A percentile compares a stretch with the other conserved stretches of the same genome.
Conservation (phyloP, 1,140 invertebrate genomes). For the Calliopsis andreniformis region DNA sequence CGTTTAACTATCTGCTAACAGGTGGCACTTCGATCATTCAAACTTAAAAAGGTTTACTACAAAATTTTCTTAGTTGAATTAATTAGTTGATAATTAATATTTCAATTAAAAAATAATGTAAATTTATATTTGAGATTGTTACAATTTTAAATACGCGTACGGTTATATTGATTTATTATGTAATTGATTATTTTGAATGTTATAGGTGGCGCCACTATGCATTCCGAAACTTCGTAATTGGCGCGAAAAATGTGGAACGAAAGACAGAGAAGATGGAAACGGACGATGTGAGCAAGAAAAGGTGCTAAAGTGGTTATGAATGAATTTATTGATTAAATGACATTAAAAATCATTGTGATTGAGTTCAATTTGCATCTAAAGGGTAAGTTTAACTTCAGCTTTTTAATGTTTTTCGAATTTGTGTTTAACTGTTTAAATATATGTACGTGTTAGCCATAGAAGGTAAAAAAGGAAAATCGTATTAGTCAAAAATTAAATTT, state of each 20-base stretch:
- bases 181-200: background rate
- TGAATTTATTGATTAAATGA: background rate
- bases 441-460: too few species aligned
- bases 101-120: background rate
- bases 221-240: background rate
- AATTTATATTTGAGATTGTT: background rate
- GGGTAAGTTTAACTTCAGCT: too few species aligned
- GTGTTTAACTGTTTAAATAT: too few species aligned
- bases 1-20: background rate
- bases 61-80: background rate
- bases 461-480: background rate
- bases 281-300: background rate
- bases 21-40: background rate
- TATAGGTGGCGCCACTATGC: background rate
- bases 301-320: background rate
- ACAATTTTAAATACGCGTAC: background rate
- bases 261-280: too few species aligned
- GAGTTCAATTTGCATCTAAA: too few species aligned
- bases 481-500: conserved; percentile 3
- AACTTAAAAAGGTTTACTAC: background rate
- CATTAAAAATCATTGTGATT: too few species aligned
- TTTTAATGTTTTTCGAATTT: too few species aligned
- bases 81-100: background rate
- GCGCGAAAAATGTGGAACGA: background rate
- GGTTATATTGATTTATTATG: background rate